phyloP scores from a whole-genome alignment of 1,140 invertebrate species.

The Bombus vancouverensis region DNA sequence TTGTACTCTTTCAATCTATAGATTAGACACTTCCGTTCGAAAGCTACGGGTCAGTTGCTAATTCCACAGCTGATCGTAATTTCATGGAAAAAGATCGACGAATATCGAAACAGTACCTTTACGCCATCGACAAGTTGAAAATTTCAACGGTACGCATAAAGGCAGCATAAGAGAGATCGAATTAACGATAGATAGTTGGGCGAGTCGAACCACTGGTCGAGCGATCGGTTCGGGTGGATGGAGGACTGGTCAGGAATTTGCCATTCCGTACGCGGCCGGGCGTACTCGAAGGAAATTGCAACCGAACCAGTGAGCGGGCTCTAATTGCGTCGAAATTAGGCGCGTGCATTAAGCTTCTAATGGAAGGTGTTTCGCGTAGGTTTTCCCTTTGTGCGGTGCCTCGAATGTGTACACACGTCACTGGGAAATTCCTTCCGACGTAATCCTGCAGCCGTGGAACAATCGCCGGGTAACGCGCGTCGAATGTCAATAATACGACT shows the following conservation, averaged over 20 bases:
- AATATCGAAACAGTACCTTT: not conserved
- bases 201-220: not conserved
- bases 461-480: not conserved
- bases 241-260: slow-evolving; percentile 51
- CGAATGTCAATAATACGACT: not conserved
- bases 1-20: too few relatives aligned
- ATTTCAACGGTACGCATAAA: too few relatives aligned
- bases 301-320: slow-evolving; percentile 35
- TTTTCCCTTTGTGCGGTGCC: slow-evolving; percentile 44
- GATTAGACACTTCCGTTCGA: too few relatives aligned
- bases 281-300: slow-evolving; percentile 65
- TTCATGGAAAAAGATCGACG: too few relatives aligned
- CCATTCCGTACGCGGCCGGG: slow-evolving; percentile 59
- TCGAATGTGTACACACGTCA: not conserved
- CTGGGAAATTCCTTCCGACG: slow-evolving; percentile 15
- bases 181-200: slow-evolving; percentile 4
- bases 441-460: slow-evolving; percentile 20
- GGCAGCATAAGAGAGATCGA: not conserved
- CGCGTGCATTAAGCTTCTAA: slow-evolving; percentile 61
- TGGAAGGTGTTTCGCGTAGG: slow-evolving; percentile 58
- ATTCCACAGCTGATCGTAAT: too few relatives aligned
- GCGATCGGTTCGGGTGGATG: not conserved
- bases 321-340: slow-evolving; percentile 66
- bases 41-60: too few relatives aligned
- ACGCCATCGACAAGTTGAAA: not conserved